Evolutionary conservation across 2,888 invertebrate genomes (phyloP), one percentile per base, ranked within the genome.

Genomic region (Sphaerophoria taeniata): DNA sequence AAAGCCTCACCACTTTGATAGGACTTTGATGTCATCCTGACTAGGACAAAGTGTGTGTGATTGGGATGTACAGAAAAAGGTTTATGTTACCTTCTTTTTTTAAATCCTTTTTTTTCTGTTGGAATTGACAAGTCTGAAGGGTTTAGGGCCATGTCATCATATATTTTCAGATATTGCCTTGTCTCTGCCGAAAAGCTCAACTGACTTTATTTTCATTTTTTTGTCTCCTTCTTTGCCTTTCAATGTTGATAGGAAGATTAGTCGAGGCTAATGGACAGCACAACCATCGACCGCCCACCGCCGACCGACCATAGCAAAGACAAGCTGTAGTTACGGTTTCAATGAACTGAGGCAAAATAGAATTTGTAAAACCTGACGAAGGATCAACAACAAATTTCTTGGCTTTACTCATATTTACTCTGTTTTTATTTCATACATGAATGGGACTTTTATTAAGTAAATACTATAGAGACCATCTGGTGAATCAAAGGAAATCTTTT

Each of bases 1-100:
- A 80, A 65, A 74, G 61, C 79, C 76, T 67, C 73, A 76, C 75
- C 76, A 56, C 83, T 84, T 80, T 84, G 84, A 84, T 80, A 80
- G 72, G 80, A 76, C 80, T 80, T 84, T 84, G 80, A 84, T 80
- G 80, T 65, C 60, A 47, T 47, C 56, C 69, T 70, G 70, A 77
- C 69, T 74, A 47, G 31, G n/a, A 39, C 67, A 61, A 33, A 71
- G 71, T 49, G 61, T 56, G 43, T 76, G 76, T 56, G 67, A 71
- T 84, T 53, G 71, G 58, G 45, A 56, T 69, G 55, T 51, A 69
- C 63, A 24, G 34, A 39, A 75, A 49, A 67, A 60, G 65, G 79
- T 55, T 72, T 31, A 12, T 49, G 31, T 45, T 43, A 12, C 60
- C 53, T 60, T 45, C 53, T 60, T 45, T 63, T 49, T 45, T 24